These are phyloP conservation scores for Orchesella cincta DNA, from an alignment of 1,140 invertebrate genomes.

Conservation along the genomic window DNA sequence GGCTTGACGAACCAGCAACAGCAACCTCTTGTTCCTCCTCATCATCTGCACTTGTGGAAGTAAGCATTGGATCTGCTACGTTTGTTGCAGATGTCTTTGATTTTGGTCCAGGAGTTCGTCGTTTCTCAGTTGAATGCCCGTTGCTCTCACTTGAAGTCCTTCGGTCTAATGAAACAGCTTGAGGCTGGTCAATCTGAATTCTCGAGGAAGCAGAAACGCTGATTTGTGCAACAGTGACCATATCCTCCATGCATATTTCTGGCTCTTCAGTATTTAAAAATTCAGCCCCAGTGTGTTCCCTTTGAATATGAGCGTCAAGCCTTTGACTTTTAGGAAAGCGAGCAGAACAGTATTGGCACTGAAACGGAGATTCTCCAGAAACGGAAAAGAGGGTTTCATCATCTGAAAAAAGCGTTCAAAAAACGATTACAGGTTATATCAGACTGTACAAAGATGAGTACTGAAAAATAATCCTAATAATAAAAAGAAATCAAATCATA, in stretches of 20 bases:
- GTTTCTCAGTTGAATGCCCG: neutral
- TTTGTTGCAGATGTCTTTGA: neutral
- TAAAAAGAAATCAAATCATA: too few species aligned
- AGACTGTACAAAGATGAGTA: neutral
- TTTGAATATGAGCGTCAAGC: neutral
- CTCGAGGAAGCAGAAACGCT: neutral
- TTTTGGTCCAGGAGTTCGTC: neutral
- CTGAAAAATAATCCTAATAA: neutral
- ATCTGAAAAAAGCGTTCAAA: too few species aligned
- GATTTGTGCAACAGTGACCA: neutral
- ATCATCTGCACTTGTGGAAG: neutral
- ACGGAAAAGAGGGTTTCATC: too few species aligned
- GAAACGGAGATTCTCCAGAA: neutral
- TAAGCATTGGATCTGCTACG: neutral
- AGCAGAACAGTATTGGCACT: conserved; percentile 1
- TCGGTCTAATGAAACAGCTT: neutral
- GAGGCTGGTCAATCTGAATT: neutral
- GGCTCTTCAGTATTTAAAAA: neutral
- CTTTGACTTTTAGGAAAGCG: neutral
- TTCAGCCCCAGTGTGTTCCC: conserved; percentile 6
- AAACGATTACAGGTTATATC: too few species aligned
- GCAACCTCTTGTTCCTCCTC: neutral
- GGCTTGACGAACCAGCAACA: neutral
- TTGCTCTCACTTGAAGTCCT: neutral
- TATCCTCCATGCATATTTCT: conserved; percentile 6